phyloP scores from a whole-genome alignment of 2,113 vertebrate species.

The Dasyprocta punctata region DNA sequence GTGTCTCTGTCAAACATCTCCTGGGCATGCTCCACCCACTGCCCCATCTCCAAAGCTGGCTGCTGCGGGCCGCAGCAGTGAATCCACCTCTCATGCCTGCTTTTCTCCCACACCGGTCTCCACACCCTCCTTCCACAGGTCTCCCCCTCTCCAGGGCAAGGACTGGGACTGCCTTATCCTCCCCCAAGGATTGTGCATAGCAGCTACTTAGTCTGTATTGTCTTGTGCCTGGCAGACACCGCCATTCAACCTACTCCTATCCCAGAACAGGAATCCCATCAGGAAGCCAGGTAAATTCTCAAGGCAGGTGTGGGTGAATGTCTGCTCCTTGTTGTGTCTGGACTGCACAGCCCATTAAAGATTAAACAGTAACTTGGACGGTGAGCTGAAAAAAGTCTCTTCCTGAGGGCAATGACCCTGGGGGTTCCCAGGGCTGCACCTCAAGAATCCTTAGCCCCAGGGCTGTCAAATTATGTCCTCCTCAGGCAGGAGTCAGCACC shows the following conservation, averaged over 20 bases:
- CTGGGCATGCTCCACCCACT: neutral
- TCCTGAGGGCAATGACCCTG: neutral
- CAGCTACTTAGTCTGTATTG: neutral
- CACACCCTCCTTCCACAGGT: neutral
- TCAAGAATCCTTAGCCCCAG: slow-evolving; percentile 2
- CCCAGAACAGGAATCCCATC: neutral
- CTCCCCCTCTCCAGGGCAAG: neutral
- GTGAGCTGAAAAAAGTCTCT: slow-evolving; percentile 1
- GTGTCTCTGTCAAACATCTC: neutral
- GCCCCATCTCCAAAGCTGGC: neutral
- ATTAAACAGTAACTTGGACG: slow-evolving; percentile 35
- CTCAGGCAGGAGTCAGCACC: neutral
- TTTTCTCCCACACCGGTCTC: too few species aligned
- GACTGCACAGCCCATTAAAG: neutral
- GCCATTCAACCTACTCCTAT: neutral
- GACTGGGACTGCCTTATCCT: neutral
- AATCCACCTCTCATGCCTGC: neutral
- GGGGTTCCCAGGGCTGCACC: neutral
- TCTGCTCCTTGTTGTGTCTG: neutral
- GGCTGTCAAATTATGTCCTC: neutral
- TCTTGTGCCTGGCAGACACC: neutral
- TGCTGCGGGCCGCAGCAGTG: neutral
- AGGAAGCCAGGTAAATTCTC: neutral
- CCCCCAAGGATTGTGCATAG: neutral
- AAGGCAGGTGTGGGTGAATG: neutral